Base-by-base conservation (phyloP, 2,797 vertebrate genomes). In the Macroramphosus scolopax region DNA sequence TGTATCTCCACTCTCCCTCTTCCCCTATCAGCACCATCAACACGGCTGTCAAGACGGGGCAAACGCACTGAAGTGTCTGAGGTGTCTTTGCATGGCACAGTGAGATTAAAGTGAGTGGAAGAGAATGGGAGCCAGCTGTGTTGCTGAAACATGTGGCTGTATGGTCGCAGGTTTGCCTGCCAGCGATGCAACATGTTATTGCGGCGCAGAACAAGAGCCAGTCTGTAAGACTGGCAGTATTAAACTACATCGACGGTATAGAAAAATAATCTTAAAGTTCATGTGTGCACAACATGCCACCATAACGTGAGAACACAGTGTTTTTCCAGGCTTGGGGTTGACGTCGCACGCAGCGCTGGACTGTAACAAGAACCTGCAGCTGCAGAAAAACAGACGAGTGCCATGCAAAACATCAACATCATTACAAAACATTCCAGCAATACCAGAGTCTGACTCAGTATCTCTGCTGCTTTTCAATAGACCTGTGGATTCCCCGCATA, bases 401-500 rank as follows among this genome's bases (percentile, higher is more conserved):
- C 60, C 63, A 69, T 63, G 68, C 54, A 57, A 64, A 48, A 68
- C 4, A 18, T 55, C 63, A 69, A 81, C 57, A 73, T 51, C 59
- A 64, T 52, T 73, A 63, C 52, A 71, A 68, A 83, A 84, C 83
- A 89, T 90, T 89, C 88, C 85, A 61, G 70, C 29, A 46, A 88
- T 87, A 63, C 81, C 77, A 51, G 63, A 54, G 81, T 77, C 73
- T 80, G 77, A 81, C 81, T 85, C 75, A 78, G 75, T 87, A 83
- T 84, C 76, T 68, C 59, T 57, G 56, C 69, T 77, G 62, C 43
- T 66, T 73, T 77, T 71, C 30, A 31, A 75, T 77, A 77, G 67
- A 54, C 43, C 39, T 66, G 20, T 31, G 48, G 77, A 88, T 89
- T 89, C 85, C 74, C 63, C 11, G 55, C 85, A 88, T 89, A 72